Conservation (phyloP, 2,113 vertebrate genomes). For the Lutjanus erythropterus region DNA sequence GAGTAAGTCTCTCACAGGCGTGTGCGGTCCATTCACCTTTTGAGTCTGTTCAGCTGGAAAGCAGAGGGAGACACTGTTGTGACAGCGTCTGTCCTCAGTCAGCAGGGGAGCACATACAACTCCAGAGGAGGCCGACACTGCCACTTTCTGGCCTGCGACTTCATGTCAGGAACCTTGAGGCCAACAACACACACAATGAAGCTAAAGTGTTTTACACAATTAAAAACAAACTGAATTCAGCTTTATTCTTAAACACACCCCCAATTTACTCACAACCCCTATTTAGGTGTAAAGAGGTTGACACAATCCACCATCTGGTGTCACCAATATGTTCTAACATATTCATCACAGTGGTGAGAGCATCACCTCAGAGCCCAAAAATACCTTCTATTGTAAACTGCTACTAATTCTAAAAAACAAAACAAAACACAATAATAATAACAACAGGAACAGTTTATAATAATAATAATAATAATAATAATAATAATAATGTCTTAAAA, state of each 20-base stretch:
- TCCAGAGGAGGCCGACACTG: constrained; percentile 13
- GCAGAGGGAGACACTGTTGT: constrained; percentile 27
- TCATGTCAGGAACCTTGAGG: neutral
- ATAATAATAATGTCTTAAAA: constrained; percentile 5
- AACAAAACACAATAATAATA: neutral
- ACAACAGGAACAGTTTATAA: neutral
- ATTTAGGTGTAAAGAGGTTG: neutral
- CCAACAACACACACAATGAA: neutral
- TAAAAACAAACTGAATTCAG: neutral
- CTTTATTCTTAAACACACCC: neutral
- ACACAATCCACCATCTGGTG: neutral
- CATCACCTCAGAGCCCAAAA: neutral
- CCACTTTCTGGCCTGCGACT: constrained; percentile 3
- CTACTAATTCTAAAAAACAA: neutral
- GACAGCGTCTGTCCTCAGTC: constrained; percentile 31
- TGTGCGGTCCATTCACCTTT: constrained; percentile 31
- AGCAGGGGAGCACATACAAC: constrained; percentile 12
- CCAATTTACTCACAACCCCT: neutral
- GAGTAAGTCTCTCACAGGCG: neutral
- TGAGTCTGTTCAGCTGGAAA: constrained; percentile 30
- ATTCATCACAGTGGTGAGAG: neutral
- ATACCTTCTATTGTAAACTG: neutral
- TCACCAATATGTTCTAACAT: neutral
- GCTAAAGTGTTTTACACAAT: neutral
- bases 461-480: neutral